Evolutionary conservation across 2,888 invertebrate genomes (phyloP).

Genomic region (Trachelus stipa): DNA sequence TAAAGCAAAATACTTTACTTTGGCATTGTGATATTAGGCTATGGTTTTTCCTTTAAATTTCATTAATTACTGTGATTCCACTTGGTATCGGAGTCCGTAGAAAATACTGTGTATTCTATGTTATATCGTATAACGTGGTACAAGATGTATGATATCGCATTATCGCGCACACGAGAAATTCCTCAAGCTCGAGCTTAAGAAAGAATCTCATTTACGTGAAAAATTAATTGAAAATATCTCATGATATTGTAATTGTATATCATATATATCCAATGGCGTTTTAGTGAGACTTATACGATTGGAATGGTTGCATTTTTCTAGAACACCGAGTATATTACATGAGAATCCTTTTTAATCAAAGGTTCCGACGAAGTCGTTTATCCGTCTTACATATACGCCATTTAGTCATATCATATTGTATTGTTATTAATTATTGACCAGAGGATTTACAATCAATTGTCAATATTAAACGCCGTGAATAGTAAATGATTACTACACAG

Average conservation of each 20-base stretch:
- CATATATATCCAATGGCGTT: background rate
- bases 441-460: background rate
- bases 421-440: background rate
- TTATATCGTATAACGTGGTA: background rate
- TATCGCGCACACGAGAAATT: background rate
- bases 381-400: background rate
- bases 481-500: background rate
- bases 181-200: background rate
- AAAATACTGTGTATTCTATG: background rate
- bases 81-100: background rate
- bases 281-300: background rate
- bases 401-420: background rate
- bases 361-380: background rate
- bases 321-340: background rate
- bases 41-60: background rate
- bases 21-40: background rate
- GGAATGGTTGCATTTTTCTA: slow-evolving; percentile 4
- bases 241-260: background rate
- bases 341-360: background rate
- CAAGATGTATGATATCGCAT: background rate
- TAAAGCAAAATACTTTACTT: background rate
- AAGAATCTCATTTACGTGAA: background rate
- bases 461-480: background rate
- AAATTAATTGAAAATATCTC: background rate
- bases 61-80: background rate